phyloP scores from a whole-genome alignment of 2,797 vertebrate species.

The Myioborus melanocephalus region DNA sequence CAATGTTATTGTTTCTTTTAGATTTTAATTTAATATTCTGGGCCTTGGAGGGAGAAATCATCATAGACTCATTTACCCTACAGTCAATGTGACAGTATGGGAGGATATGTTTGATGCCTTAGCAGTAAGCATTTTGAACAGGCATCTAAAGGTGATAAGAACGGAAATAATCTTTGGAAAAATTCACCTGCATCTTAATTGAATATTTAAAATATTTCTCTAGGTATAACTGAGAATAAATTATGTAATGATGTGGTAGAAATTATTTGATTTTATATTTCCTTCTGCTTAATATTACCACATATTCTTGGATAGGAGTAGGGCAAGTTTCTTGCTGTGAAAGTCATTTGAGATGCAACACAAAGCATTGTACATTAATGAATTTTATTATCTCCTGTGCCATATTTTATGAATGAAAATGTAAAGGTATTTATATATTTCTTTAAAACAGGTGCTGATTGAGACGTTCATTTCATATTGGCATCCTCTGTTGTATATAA shows the following conservation, averaged over 20 bases:
- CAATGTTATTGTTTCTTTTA: constrained; percentile 42
- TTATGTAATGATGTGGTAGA: constrained; percentile 26
- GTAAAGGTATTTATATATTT: neutral
- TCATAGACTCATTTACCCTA: constrained; percentile 37
- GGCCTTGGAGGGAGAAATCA: constrained; percentile 48
- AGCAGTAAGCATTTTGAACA: constrained; percentile 44
- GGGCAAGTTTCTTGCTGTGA: constrained; percentile 7
- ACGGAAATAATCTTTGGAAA: constrained; percentile 49
- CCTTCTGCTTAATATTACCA: neutral
- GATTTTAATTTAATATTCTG: constrained; percentile 62
- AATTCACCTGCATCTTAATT: constrained; percentile 54
- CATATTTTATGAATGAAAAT: neutral
- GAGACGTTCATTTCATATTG: neutral
- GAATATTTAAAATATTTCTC: constrained; percentile 54
- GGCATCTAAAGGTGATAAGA: constrained; percentile 59
- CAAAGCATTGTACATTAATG: neutral
- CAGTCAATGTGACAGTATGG: constrained; percentile 7
- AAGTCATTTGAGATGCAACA: neutral
- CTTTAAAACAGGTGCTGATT: neutral
- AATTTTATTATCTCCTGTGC: neutral
- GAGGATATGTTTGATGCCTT: neutral
- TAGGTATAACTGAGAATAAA: constrained; percentile 51
- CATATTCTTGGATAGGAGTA: neutral
- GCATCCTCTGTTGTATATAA: neutral
- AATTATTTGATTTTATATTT: constrained; percentile 18